A percentile compares a stretch with the other conserved stretches of the same genome.
Evolutionary conservation across 2,797 vertebrate species (phyloP).

Genomic region (Girardinus metallicus): DNA sequence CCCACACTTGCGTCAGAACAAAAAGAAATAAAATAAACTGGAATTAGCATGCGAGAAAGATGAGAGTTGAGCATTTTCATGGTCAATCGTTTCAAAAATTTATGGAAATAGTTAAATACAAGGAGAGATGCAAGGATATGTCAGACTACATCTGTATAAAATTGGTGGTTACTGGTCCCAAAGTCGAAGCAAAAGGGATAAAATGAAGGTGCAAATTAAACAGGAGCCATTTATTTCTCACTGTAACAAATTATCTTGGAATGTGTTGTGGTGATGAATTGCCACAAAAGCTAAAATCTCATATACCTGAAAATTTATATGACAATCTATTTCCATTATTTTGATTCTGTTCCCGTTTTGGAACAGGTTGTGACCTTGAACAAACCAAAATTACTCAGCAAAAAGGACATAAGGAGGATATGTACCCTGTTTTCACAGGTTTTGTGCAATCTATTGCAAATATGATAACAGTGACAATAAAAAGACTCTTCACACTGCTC

Average conservation of each 20-base stretch:
- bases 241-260: background rate
- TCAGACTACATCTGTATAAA: background rate
- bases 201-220: background rate
- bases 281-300: background rate
- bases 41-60: background rate
- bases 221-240: background rate
- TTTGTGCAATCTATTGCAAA: background rate
- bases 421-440: background rate
- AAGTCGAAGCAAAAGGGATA: background rate
- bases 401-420: background rate
- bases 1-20: background rate
- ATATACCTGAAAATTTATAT: background rate
- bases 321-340: background rate
- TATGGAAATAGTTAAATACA: background rate
- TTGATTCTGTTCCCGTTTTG: background rate
- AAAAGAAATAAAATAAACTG: background rate
- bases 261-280: too few relatives aligned
- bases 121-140: background rate
- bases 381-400: slow-evolving; percentile 1
- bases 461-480: background rate
- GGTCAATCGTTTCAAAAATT: background rate
- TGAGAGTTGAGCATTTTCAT: background rate
- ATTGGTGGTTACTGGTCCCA: background rate
- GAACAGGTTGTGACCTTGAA: background rate
- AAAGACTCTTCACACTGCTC: background rate